Evolutionary conservation across 2,797 vertebrate species (phyloP).

Genomic region (Chromobotia macracanthus): DNA sequence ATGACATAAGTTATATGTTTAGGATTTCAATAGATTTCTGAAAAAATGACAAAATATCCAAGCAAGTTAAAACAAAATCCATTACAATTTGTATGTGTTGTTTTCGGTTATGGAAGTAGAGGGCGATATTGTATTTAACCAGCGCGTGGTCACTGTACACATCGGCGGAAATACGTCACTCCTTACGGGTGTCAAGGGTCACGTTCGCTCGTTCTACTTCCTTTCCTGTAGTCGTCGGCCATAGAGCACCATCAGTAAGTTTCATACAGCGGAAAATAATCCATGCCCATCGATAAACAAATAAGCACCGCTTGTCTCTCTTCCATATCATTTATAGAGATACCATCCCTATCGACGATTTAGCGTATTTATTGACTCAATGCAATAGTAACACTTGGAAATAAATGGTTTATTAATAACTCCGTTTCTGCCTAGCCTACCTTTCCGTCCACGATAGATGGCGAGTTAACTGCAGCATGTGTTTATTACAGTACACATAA

Average conservation of each 20-base stretch:
- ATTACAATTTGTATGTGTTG: background rate
- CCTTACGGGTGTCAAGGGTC: constrained; percentile 69
- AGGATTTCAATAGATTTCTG: background rate
- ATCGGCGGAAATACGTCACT: constrained; percentile 69
- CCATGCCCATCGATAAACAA: constrained; percentile 68
- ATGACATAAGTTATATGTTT: no score
- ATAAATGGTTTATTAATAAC: background rate
- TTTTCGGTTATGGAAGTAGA: background rate
- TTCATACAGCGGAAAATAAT: constrained; percentile 61
- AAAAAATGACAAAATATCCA: background rate
- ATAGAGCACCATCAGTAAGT: constrained; percentile 77
- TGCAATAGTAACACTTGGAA: background rate
- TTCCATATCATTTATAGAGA: rapidly evolving
- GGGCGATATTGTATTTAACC: background rate
- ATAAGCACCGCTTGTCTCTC: background rate
- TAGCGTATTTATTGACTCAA: constrained; percentile 33
- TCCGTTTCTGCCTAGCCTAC: background rate
- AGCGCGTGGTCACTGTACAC: background rate
- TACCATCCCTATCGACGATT: rapidly evolving
- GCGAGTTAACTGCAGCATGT: background rate
- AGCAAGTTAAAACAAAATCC: background rate
- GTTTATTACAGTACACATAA: background rate
- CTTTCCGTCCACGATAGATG: background rate
- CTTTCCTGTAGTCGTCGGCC: constrained; percentile 78
- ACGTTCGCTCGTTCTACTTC: constrained; percentile 66